Base-by-base conservation (phyloP, 2,797 vertebrate genomes). In the Hippocampus kuda region DNA sequence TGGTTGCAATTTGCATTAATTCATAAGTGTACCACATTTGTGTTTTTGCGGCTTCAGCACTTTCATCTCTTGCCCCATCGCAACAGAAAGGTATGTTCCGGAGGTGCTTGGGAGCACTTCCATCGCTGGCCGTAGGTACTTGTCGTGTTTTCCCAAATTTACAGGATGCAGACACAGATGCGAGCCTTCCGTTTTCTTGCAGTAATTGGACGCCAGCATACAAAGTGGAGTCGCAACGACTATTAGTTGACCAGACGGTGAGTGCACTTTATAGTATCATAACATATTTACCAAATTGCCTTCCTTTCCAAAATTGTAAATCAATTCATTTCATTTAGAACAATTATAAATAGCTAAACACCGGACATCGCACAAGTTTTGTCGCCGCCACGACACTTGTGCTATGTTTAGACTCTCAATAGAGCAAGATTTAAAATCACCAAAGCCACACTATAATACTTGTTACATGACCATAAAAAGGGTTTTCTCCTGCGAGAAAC, bases 1-100 rank as follows among this genome's bases (percentile, higher is more conserved):
- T 89, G 88, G 87, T 87, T 87, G 81, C 54, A 86, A 78, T 89
- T 90, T 88, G 83, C 86, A 83, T 89, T 85, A 69, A 87, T 87
- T 89, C 83, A 83, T 85, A 89, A 81, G 85, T 75, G 80, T 78
- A 77, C 74, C 79, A 81, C 81, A 78, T 85, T 85, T 86, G 77
- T 79, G 81, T 85, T 18, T 38, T 84, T 81, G 80, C 69, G 79
- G 78, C 83, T 79, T 79, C 68, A 73, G 81, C 79, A 83, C 84
- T 85, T 84, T 88, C 83, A 87, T 87, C 82, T 83, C 71, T 77
- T 73, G 75, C 73, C 75, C 80, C 84, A 86, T 88, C 84, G 84
- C 79, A 85, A 84, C 84, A 85, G 72, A 83, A 75, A 87, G 85
- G 81, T 87, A 85, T 79, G 79, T 84, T 84, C 84, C 69, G 82